A percentile compares a stretch with the other conserved stretches of the same genome.
phyloP scores from a whole-genome alignment of 1,140 invertebrate species.

The Pogonomyrmex californicus region DNA sequence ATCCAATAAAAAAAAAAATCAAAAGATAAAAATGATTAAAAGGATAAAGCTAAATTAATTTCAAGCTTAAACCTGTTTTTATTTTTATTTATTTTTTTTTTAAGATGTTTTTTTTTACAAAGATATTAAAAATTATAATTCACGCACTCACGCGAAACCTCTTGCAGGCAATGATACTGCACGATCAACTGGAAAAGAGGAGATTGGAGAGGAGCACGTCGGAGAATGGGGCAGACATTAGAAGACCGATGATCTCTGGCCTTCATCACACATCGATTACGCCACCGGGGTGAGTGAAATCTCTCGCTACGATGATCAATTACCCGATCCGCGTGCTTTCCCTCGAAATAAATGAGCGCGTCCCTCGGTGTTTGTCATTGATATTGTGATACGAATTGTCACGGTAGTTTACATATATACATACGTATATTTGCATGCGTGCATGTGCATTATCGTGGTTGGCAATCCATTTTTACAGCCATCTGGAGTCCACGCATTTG shows the following conservation, averaged over 20 bases:
- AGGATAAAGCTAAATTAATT: not conserved
- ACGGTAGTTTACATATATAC: slow-evolving; percentile 23
- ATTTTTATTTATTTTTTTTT: not conserved
- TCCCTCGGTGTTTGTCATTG: slow-evolving; percentile 39
- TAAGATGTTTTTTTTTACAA: not conserved
- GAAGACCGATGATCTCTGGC: slow-evolving; percentile 79
- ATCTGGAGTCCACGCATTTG: slow-evolving; percentile 80
- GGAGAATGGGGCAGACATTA: slow-evolving; percentile 81
- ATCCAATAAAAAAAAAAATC: not conserved
- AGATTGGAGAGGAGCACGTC: slow-evolving; percentile 83
- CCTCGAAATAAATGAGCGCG: slow-evolving; percentile 34
- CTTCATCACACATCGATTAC: slow-evolving; percentile 82
- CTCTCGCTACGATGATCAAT: slow-evolving; percentile 28
- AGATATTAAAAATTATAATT: slow-evolving; percentile 15
- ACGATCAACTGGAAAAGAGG: slow-evolving; percentile 84
- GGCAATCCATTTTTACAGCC: slow-evolving; percentile 77
- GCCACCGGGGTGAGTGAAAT: slow-evolving; percentile 80
- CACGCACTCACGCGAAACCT: not conserved
- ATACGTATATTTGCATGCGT: slow-evolving; percentile 70
- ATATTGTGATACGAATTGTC: slow-evolving; percentile 57
- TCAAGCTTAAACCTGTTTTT: not conserved
- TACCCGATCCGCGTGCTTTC: slow-evolving; percentile 42
- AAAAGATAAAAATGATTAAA: not conserved
- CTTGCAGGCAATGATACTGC: slow-evolving; percentile 83
- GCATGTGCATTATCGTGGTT: slow-evolving; percentile 73